Evolutionary conservation across 2,113 vertebrate species (phyloP).

Genomic region (Hypanus sabinus): DNA sequence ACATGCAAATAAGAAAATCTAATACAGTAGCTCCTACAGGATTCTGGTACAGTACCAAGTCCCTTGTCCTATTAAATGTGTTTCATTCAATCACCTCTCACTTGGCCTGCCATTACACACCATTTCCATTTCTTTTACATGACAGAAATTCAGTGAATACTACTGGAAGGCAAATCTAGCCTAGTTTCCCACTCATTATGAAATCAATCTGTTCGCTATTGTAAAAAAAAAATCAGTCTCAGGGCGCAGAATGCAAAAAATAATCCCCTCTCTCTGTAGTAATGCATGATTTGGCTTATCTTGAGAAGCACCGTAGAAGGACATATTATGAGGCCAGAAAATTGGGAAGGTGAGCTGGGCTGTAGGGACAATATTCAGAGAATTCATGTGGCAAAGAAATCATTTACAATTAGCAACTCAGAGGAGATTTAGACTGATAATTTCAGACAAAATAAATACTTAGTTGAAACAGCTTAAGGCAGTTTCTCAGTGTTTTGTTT

Average conservation of each 20-base stretch:
- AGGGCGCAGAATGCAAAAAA: not conserved
- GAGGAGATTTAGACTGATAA: not conserved
- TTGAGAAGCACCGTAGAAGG: not conserved
- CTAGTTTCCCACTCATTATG: constrained; percentile 19
- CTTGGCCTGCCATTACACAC: not conserved
- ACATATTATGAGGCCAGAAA: not conserved
- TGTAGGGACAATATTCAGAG: not conserved
- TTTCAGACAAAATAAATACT: not conserved
- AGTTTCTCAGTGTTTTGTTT: not conserved
- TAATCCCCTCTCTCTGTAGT: not conserved
- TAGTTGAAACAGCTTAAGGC: not conserved
- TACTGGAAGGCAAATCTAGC: constrained; percentile 31
- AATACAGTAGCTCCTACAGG: not conserved
- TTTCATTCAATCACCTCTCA: constrained; percentile 11
- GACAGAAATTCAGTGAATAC: constrained; percentile 10
- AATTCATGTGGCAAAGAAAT: not conserved
- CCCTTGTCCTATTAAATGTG: constrained; percentile 23
- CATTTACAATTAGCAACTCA: not conserved
- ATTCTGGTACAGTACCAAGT: not conserved
- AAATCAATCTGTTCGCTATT: constrained; percentile 31
- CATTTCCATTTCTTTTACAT: not conserved
- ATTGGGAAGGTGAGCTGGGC: not conserved
- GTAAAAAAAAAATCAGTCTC: not conserved
- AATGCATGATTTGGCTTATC: not conserved
- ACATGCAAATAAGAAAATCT: constrained; percentile 26